Evolutionary conservation across 2,797 vertebrate species (phyloP), one percentile per base, ranked within the genome.

Genomic region (Orientallactaga sibirica): DNA sequence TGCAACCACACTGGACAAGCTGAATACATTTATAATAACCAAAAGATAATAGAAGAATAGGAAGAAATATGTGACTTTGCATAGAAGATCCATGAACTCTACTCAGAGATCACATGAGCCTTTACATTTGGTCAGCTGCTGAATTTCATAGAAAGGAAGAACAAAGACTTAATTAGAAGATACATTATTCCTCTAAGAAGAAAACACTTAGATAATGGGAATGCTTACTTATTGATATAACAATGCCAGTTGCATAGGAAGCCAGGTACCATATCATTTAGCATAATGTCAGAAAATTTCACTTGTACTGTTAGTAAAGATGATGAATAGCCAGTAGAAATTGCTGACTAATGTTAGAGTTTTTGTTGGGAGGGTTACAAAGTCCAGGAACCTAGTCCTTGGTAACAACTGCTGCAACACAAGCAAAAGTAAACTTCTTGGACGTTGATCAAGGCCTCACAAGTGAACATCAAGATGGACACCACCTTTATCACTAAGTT

Each of bases 241-340:
- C 85, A 41, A 76, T 95, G 7, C 37, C 68, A 95, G 58, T 86
- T 92, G 27, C 22, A 74, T 33, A 64, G 18, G 62, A 84, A 92
- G n/a, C 20, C 7, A 84, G 78, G 33, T 61, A n/a, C 14, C 20
- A 29, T 78, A 85, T 33, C 24, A 68, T 75, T 80, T 80, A 80
- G 70, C 41, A 83, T 41, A 84, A 91, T 88, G 96, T 88, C 6
- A 84, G 67, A 76, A 90, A 90, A 77, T 71, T 93, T 24, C 48
- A 83, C 27, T 66, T 83, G 2, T 84, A 52, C 88, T 92, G 18
- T 67, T 90, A 93, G 80, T 80, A 41, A 94, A 95, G 77, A 86
- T 70, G 33, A 33, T 11, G 0, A 95, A 43, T 15, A 75, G 24
- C 33, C 25, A 66, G 29, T 8, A 70, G 70, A 92, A 78, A 79